phyloP scores from a whole-genome alignment of 2,113 vertebrate genomes.

The Girardinichthys multiradiatus region DNA sequence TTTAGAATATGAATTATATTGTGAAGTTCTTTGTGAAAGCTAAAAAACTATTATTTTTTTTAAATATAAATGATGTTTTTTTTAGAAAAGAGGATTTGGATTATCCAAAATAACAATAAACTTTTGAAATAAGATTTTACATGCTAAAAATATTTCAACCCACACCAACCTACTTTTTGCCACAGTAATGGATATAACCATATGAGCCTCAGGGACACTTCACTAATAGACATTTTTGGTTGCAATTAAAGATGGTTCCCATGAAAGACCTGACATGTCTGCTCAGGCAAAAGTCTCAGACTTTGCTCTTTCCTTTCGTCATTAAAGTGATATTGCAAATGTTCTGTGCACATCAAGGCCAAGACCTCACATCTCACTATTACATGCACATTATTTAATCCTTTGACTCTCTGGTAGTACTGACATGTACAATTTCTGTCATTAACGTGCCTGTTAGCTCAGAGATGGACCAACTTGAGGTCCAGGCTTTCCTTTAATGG shows the following conservation, averaged over 20 bases:
- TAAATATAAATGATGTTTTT: background rate
- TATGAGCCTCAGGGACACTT: slow-evolving; percentile 58
- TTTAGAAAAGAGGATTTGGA: background rate
- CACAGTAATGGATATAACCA: slow-evolving; percentile 63
- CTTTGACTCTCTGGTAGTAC: slow-evolving; percentile 68
- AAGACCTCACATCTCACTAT: slow-evolving; percentile 74
- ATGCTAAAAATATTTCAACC: slow-evolving; percentile 16
- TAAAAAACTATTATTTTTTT: background rate
- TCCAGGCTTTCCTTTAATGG: slow-evolving; percentile 78
- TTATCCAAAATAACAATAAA: background rate
- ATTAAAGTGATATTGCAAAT: slow-evolving; percentile 76
- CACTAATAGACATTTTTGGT: slow-evolving; percentile 77
- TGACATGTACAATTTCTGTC: slow-evolving; percentile 78
- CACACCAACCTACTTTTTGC: slow-evolving; percentile 43
- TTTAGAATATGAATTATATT: slow-evolving; percentile 11
- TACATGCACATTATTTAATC: slow-evolving; percentile 79
- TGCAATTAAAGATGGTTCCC: slow-evolving; percentile 79
- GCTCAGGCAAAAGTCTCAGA: slow-evolving; percentile 59
- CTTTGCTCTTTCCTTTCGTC: slow-evolving; percentile 49
- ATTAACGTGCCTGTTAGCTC: slow-evolving; percentile 73
- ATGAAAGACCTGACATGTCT: slow-evolving; percentile 72
- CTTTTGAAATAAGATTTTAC: background rate
- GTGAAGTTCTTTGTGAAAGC: slow-evolving; percentile 17
- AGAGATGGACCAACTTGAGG: slow-evolving; percentile 65
- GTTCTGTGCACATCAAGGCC: slow-evolving; percentile 75